Conservation (phyloP, 2,888 invertebrate species). For the Acleris holmiana region DNA sequence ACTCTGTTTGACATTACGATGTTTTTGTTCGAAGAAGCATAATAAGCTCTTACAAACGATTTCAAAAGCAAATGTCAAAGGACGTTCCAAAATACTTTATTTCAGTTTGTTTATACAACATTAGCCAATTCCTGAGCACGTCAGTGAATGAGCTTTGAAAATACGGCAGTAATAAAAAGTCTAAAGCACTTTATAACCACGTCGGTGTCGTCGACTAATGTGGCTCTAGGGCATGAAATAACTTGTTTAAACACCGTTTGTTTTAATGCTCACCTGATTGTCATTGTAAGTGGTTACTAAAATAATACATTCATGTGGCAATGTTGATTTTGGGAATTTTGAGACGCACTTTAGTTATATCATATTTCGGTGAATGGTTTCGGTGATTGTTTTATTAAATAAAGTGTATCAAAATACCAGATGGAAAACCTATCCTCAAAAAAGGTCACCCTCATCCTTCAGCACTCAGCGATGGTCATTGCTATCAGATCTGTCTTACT, state of each 20-base stretch:
- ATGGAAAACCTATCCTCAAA: no score
- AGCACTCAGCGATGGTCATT: no score
- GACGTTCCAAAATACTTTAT: constrained; percentile 25
- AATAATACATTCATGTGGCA: background rate
- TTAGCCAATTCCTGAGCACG: constrained; percentile 27
- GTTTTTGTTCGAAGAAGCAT: no score
- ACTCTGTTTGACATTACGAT: no score
- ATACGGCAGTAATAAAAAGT: constrained; percentile 21
- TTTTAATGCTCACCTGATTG: background rate
- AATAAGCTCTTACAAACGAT: background rate
- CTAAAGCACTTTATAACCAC: constrained; percentile 18
- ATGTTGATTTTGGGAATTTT: no score
- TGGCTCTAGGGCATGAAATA: background rate
- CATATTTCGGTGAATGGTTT: no score
- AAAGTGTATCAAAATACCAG: no score
- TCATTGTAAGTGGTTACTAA: background rate
- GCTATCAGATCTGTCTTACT: no score
- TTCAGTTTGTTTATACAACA: constrained; percentile 33
- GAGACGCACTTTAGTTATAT: no score
- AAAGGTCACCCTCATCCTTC: no score
- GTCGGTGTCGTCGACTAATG: background rate
- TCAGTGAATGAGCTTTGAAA: constrained; percentile 28
- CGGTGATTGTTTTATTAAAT: no score
- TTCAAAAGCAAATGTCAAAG: constrained; percentile 18
- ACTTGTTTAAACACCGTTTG: background rate